Base-by-base conservation (phyloP, 2,113 vertebrate species). In the Eudyptes chrysolophus region DNA sequence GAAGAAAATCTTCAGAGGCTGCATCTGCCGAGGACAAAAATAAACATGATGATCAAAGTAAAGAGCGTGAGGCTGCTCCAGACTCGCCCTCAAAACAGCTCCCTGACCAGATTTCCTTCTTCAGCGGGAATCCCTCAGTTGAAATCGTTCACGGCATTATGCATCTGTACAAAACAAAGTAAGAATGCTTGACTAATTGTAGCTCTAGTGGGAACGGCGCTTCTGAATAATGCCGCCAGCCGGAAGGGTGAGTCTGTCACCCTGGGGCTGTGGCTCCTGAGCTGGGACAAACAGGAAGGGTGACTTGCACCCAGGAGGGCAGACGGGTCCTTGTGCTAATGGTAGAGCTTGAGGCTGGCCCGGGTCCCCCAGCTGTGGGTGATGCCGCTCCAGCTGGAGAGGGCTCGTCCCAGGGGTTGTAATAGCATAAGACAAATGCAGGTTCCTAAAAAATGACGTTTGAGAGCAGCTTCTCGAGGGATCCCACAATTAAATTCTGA, bases 131-230 rank as follows among this genome's bases (percentile, higher is more conserved):
- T 78, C 99, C 99, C 1, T 99, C 99, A 0, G 99, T 99, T 48
- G 99, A 99, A 98, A 99, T 99, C 6, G 98, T 99, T 82, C 99
- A 99, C 16, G 99, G 99, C n/a, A 99, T 99, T 85, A 99, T 99
- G 99, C 99, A 99, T 61, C 99, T 99, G 26, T 99, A 99, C 97
- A 99, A 99, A 97, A 99, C 99, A 89, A 99, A 99, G 99, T 99
- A 97, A 99, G 99, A 57, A 78, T 34, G 87, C 13, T 54, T 75
- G n/a, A 7, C 27, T 90, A 6, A 38, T 44, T 34, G 34, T 3
- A 36, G 77, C 72, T 46, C 4, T 4, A 5, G 34, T 89, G 70
- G 91, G 72, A 65, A 4, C 19, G 10, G 30, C 5, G 40, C 83
- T 71, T 10, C 44, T 57, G 74, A 68, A 7, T 57, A 12, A 38